Percentiles rank a stretch among this genome's conserved stretches.
phyloP scores from a whole-genome alignment of 2,113 vertebrate species.

The Himantopus leucocephalus region DNA sequence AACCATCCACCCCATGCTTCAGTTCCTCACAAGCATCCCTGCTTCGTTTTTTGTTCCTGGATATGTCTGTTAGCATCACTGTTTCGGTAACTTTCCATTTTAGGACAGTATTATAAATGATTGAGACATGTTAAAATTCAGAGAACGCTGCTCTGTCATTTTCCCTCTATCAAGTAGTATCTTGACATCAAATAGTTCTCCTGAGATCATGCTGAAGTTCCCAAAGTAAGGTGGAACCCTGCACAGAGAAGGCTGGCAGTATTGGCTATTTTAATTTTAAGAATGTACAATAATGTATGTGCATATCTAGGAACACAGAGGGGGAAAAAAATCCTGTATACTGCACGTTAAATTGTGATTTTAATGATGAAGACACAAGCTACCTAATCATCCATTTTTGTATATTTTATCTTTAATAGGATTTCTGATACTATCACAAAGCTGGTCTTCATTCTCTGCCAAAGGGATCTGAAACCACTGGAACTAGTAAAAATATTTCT shows the following conservation, averaged over 20 bases:
- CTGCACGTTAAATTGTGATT: not conserved
- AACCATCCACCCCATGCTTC: not conserved
- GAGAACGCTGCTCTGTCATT: not conserved
- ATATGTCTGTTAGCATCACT: not conserved
- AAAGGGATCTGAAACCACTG: not conserved
- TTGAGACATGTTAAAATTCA: not conserved
- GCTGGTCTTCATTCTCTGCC: not conserved
- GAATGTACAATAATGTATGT: not conserved
- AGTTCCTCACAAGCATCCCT: not conserved
- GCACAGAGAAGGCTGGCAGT: not conserved
- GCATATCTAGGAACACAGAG: not conserved
- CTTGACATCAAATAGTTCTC: not conserved
- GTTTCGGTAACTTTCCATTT: not conserved
- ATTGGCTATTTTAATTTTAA: not conserved
- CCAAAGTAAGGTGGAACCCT: not conserved
- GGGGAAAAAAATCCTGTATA: not conserved
- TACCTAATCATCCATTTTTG: not conserved
- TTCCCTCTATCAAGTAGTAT: not conserved
- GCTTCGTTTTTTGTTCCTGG: not conserved
- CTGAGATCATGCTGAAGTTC: not conserved
- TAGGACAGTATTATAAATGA: not conserved
- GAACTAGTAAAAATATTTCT: not conserved
- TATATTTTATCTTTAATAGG: not conserved
- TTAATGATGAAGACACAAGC: not conserved
- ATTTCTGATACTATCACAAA: not conserved